phyloP scores from a whole-genome alignment of 2,113 vertebrate genomes.

The Probosciger aterrimus region DNA sequence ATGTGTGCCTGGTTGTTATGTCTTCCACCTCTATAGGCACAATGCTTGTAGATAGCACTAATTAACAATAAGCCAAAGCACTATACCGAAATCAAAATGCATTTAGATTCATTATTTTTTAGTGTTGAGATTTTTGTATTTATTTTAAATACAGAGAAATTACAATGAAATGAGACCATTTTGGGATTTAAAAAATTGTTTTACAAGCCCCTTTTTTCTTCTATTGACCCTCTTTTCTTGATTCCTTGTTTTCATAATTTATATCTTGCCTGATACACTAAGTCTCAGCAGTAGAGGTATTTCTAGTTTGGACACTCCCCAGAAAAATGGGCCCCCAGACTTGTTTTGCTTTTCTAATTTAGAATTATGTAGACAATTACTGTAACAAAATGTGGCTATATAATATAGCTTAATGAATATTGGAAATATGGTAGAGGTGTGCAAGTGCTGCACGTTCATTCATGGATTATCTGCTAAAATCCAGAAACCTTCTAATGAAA shows the following conservation, averaged over 20 bases:
- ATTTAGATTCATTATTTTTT: neutral
- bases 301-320: neutral
- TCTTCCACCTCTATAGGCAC: neutral
- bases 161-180: neutral
- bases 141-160: neutral
- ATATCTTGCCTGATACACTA: neutral
- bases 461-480: neutral
- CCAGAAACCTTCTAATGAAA: neutral
- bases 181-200: neutral
- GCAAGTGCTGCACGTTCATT: fast-evolving
- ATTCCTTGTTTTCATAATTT: neutral
- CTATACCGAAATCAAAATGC: neutral
- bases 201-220: neutral
- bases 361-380: neutral
- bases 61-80: neutral
- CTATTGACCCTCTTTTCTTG: neutral
- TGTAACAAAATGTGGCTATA: neutral
- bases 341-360: neutral
- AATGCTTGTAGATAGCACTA: neutral
- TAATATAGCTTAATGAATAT: neutral
- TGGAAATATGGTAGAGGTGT: neutral
- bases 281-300: neutral
- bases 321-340: neutral
- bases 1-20: neutral
- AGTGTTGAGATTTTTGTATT: neutral